Conservation (phyloP, 1,140 invertebrate species). For the Drosophila erecta region DNA sequence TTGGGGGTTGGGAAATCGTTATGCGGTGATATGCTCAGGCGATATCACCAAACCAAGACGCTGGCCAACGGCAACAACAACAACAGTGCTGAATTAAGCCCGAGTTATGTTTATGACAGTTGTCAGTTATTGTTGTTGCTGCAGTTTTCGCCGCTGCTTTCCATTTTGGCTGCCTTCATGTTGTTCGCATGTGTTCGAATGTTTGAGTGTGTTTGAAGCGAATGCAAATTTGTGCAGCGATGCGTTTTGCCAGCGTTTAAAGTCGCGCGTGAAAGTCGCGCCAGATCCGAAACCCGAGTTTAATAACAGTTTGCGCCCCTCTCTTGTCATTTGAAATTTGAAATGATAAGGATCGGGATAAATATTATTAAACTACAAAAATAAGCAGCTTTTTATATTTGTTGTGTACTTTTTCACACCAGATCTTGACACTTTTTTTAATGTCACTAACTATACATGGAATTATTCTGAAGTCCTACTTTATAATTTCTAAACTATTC, state of each 20-base stretch:
- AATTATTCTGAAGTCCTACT: too few species aligned
- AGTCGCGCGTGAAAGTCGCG: slow-evolving; percentile 72
- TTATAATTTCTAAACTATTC: too few species aligned
- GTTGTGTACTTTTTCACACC: too few species aligned
- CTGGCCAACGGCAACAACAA: slow-evolving; percentile 29
- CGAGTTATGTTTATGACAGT: slow-evolving; percentile 82
- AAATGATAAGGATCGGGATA: background rate
- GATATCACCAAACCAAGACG: slow-evolving; percentile 56
- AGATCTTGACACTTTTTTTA: too few species aligned
- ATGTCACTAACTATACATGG: too few species aligned
- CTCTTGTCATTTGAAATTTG: background rate
- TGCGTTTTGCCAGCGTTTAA: slow-evolving; percentile 74
- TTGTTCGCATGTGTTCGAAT: background rate
- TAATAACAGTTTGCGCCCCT: slow-evolving; percentile 42
- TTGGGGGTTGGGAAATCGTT: slow-evolving; percentile 31
- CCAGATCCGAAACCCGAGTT: slow-evolving; percentile 13
- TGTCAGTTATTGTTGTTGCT: slow-evolving; percentile 50
- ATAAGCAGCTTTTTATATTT: too few species aligned
- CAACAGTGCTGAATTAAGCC: slow-evolving; percentile 70
- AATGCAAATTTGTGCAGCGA: slow-evolving; percentile 79
- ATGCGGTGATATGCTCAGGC: slow-evolving; percentile 56
- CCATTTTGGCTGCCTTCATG: slow-evolving; percentile 59
- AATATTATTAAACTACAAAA: too few species aligned
- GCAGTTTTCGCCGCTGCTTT: slow-evolving; percentile 65
- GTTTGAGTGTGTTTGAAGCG: slow-evolving; percentile 33